These are phyloP conservation scores for Lophotis ruficrista DNA, from an alignment of 2,113 vertebrate species.

Conservation along the genomic window DNA sequence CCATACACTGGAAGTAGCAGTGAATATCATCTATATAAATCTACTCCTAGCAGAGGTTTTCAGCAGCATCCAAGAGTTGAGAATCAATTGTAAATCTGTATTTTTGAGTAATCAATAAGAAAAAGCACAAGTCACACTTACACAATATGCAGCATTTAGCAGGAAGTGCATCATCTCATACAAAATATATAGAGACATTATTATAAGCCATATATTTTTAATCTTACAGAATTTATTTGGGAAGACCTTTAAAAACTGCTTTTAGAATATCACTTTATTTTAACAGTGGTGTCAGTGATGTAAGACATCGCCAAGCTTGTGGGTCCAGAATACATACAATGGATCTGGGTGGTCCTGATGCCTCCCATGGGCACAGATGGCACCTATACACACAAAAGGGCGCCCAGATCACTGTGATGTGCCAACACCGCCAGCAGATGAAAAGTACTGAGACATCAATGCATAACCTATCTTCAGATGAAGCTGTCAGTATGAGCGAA, in stretches of 20 bases:
- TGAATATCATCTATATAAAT: conserved; percentile 25
- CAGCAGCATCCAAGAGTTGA: neutral
- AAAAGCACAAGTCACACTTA: neutral
- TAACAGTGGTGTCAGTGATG: neutral
- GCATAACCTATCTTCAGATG: neutral
- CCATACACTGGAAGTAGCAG: neutral
- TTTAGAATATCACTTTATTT: neutral
- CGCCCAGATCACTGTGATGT: neutral
- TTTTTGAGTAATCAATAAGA: conserved; percentile 37
- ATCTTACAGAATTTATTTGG: neutral
- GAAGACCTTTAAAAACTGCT: neutral
- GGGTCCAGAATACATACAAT: rapidly evolving
- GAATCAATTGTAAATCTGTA: conserved; percentile 34
- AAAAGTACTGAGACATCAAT: neutral
- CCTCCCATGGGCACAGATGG: neutral
- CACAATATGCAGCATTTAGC: neutral
- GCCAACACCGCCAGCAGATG: neutral
- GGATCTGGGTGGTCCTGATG: neutral
- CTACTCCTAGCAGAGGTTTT: conserved; percentile 22
- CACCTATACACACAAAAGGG: neutral
- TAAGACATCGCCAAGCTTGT: neutral
- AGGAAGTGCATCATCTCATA: neutral
- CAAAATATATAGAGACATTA: neutral
- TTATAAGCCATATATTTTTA: neutral
- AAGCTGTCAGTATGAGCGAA: neutral